These are phyloP conservation scores for Drosophila virilis DNA, from an alignment of 1,140 invertebrate genomes.

Conservation along the genomic window DNA sequence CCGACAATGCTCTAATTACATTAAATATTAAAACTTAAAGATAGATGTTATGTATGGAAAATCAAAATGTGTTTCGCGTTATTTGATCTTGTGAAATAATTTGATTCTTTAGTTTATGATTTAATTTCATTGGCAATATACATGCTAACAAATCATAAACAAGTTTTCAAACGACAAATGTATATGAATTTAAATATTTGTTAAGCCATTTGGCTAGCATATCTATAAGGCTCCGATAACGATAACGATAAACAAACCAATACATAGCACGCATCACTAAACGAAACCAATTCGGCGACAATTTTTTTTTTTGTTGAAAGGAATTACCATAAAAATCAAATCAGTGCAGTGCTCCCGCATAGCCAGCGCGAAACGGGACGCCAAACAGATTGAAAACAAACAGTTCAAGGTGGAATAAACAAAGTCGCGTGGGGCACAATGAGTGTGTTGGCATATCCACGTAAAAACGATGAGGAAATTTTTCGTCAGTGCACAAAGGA, in stretches of 20 bases:
- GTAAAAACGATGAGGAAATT: slow-evolving; percentile 81
- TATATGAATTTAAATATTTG: slow-evolving; percentile 21
- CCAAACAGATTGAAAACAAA: slow-evolving; percentile 21
- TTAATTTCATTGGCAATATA: background rate
- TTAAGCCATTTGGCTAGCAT: slow-evolving; percentile 15
- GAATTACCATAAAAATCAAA: slow-evolving; percentile 36
- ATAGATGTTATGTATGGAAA: background rate
- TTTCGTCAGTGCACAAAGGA: slow-evolving; percentile 79
- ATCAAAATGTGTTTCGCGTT: slow-evolving; percentile 1
- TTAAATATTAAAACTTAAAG: slow-evolving; percentile 3
- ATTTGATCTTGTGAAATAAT: background rate
- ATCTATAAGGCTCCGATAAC: slow-evolving; percentile 17
- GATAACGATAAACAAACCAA: slow-evolving; percentile 49
- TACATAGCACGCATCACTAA: slow-evolving; percentile 48
- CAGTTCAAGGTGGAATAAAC: slow-evolving; percentile 14
- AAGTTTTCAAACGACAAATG: background rate
- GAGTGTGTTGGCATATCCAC: slow-evolving; percentile 83
- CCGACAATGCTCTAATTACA: slow-evolving; percentile 9
- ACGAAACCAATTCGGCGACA: slow-evolving; percentile 57
- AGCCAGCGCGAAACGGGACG: slow-evolving; percentile 36
- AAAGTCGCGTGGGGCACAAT: slow-evolving; percentile 55
- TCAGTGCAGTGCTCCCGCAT: slow-evolving; percentile 33
- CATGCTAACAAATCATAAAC: background rate
- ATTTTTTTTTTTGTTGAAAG: slow-evolving; percentile 44
- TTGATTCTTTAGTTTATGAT: background rate